phyloP scores from a whole-genome alignment of 2,113 vertebrate genomes.

The Abramis brama region DNA sequence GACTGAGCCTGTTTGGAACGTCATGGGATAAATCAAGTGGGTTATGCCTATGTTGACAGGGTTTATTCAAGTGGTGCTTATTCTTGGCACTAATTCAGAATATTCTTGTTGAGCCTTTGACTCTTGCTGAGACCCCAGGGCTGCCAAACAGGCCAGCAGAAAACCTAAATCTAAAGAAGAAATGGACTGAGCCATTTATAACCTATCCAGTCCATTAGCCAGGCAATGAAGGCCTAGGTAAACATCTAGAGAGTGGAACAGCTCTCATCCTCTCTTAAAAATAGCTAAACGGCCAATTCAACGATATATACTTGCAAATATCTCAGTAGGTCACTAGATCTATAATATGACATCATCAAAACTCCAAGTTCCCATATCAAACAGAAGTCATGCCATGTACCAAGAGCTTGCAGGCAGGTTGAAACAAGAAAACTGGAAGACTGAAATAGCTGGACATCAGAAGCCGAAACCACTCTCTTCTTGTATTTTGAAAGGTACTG shows the following conservation, averaged over 20 bases:
- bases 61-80: background rate
- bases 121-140: background rate
- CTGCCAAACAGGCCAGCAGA: background rate
- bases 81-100: background rate
- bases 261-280: background rate
- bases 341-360: background rate
- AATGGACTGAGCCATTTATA: conserved; percentile 1
- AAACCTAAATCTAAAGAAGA: background rate
- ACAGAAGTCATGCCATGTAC: background rate
- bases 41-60: background rate
- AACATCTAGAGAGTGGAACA: background rate
- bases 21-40: background rate
- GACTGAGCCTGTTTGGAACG: background rate
- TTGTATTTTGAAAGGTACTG: conserved; percentile 22
- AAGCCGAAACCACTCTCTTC: background rate
- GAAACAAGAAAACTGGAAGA: background rate
- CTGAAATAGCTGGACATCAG: conserved; percentile 28
- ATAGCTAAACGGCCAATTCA: background rate
- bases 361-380: background rate
- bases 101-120: background rate
- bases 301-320: background rate
- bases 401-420: background rate
- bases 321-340: background rate
- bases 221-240: conserved; percentile 3
- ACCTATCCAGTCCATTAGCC: background rate